Conservation (phyloP, 1,140 invertebrate genomes). For the Holcopasites calliopsidis region DNA sequence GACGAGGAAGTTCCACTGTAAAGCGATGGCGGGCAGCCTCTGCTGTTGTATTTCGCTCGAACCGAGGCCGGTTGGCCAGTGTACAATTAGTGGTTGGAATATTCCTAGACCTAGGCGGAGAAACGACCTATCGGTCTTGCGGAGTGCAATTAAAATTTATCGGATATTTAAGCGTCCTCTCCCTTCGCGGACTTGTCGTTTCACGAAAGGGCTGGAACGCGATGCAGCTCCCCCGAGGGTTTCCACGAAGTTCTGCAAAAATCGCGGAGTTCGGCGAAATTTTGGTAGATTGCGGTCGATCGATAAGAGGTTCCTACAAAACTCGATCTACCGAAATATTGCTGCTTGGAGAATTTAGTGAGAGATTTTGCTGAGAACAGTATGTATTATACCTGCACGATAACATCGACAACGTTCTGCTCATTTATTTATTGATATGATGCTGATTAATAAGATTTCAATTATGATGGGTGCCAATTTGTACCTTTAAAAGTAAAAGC, state of each 20-base stretch:
- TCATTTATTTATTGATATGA: too few relatives aligned
- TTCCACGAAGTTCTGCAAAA: not conserved
- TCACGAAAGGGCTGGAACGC: too few relatives aligned
- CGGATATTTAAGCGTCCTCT: constrained; percentile 9
- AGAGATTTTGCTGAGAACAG: too few relatives aligned
- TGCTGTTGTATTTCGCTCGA: not conserved
- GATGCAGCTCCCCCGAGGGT: not conserved
- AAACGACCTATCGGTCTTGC: constrained; percentile 19
- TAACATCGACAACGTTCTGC: too few relatives aligned
- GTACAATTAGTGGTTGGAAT: constrained; percentile 31
- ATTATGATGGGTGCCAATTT: too few relatives aligned
- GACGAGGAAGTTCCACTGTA: constrained; percentile 14
- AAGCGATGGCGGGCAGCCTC: not conserved
- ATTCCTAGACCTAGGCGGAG: not conserved
- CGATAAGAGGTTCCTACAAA: not conserved
- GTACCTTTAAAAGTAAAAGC: too few relatives aligned
- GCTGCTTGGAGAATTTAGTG: not conserved
- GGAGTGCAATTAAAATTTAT: constrained; percentile 43
- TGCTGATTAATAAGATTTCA: too few relatives aligned
- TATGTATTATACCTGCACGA: too few relatives aligned
- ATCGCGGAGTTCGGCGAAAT: not conserved
- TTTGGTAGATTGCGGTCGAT: not conserved
- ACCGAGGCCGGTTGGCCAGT: constrained; percentile 3
- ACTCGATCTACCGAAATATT: not conserved
- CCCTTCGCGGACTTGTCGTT: not conserved